A percentile compares a stretch with the other conserved stretches of the same genome.
Evolutionary conservation across 2,888 invertebrate species (phyloP).

Genomic region (Eupithecia subfuscata): DNA sequence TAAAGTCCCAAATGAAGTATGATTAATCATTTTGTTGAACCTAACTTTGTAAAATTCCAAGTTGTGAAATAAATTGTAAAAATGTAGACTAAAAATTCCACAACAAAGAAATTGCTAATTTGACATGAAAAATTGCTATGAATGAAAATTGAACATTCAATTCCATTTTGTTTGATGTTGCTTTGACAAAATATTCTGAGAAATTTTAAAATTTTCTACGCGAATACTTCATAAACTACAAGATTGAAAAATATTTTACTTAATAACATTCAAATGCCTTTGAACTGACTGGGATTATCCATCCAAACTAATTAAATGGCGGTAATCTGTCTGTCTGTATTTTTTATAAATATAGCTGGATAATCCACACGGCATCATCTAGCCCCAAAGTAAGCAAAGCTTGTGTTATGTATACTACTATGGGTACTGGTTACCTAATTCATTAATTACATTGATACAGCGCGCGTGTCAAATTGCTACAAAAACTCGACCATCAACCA

Average conservation of each 20-base stretch:
- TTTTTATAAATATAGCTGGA: neutral
- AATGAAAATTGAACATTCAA: neutral
- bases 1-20: neutral
- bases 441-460: too few species aligned
- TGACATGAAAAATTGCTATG: neutral
- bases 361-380: too few species aligned
- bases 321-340: neutral
- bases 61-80: neutral
- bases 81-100: neutral
- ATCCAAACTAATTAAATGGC: neutral
- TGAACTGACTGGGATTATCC: neutral
- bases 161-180: neutral
- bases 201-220: neutral
- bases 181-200: neutral
- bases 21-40: neutral
- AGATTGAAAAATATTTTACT: neutral
- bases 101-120: neutral
- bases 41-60: too few species aligned
- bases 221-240: neutral
- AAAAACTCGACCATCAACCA: neutral
- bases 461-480: neutral
- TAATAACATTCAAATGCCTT: neutral
- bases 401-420: too few species aligned
- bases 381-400: too few species aligned
- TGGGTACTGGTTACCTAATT: too few species aligned